phyloP scores from a whole-genome alignment of 2,888 invertebrate genomes.

The Noctua fimbriata region DNA sequence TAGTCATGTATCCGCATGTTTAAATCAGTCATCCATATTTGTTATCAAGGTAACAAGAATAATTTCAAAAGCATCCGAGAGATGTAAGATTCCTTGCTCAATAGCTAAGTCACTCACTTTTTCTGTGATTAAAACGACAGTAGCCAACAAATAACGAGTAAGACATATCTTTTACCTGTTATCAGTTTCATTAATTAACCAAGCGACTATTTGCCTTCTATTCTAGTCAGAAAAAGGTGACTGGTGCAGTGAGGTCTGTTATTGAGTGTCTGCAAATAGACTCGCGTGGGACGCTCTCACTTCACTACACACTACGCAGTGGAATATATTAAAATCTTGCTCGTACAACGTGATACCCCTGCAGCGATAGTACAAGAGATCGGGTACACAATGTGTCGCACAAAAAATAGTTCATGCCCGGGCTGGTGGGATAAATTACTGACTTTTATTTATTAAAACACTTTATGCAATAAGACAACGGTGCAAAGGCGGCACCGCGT shows the following conservation, averaged over 20 bases:
- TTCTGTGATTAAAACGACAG: no score
- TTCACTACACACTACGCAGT: neutral
- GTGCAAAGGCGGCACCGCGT: neutral
- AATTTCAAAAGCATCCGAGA: neutral
- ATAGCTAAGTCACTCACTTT: neutral
- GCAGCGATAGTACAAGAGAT: neutral
- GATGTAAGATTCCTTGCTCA: neutral
- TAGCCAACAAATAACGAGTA: neutral
- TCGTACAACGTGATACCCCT: neutral
- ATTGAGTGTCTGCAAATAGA: slow-evolving; percentile 10
- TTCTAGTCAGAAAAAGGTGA: neutral
- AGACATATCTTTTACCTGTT: neutral
- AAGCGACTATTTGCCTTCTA: slow-evolving; percentile 1
- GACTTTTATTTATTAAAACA: neutral
- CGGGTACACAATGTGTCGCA: neutral
- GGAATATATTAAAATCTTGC: slow-evolving; percentile 6
- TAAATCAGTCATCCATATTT: neutral
- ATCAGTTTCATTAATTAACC: slow-evolving; percentile 7
- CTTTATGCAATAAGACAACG: neutral
- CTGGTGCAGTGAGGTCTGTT: slow-evolving; percentile 13
- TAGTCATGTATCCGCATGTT: neutral
- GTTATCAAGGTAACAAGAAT: neutral
- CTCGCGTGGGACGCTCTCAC: neutral
- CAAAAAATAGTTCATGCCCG: neutral
- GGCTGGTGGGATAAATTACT: neutral